Base-by-base conservation (phyloP, 2,797 vertebrate genomes). In the Sorex maritimensis region DNA sequence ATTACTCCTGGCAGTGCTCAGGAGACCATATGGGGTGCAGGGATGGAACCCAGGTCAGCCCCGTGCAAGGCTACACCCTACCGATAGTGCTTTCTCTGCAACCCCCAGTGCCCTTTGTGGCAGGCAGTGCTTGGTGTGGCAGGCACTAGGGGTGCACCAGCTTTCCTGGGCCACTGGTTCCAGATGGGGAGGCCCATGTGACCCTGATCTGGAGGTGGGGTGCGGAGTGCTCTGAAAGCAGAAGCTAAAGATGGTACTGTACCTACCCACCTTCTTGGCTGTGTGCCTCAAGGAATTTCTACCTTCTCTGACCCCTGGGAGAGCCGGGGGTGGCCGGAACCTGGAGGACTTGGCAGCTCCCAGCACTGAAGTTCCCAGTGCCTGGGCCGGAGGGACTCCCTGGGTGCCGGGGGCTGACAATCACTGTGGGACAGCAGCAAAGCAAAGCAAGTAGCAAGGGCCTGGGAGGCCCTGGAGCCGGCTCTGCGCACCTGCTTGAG, bases 401-500 rank as follows among this genome's bases (percentile, higher is more conserved):
- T 38, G 28, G 26, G 23, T 14, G 1, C 44, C 85, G 6, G 26
- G 73, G 74, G 86, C 80, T 74, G 41, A 81, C 23, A 41, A 23
- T 87, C 6, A 28, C 78, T 75, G 52, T 91, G 52, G 85, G 88
- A 93, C 0, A 44, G 97, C 86, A 81, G 97, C 95, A 94, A 97
- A 98, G 98, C 98, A 97, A 98, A 98, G 98, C 97, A 97, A 98
- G 98, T 96, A 95, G 89, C 97, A 96, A 94, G 61, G 95, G 93
- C 75, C 85, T 3, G 2, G 95, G 96, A 78, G 44, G 61, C 86
- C 0, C 2, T 14, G 91, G 0, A 0, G 0, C 38, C 65, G 81
- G 92, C 41, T 26, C 30, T 81, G 75, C 95, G 96, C 96, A 99
- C 98, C 98, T 98, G 98, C 98, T 98, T 99, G 96, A 98, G 97